Evolutionary conservation across 2,888 invertebrate genomes (phyloP), one percentile per base, ranked within the genome.

Genomic region (Leptopilina drosophilae): DNA sequence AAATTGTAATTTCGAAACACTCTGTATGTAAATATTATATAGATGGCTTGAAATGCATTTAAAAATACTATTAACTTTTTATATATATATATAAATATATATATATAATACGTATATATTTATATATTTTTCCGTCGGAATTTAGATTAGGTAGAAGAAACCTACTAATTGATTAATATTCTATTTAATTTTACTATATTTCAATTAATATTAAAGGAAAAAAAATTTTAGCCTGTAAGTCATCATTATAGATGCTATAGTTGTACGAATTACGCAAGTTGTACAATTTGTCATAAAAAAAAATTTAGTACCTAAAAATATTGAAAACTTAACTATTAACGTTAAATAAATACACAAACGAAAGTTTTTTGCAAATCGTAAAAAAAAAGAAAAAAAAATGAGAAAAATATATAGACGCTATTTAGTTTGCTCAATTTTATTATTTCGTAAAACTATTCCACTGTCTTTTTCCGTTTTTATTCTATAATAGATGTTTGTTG

Each of bases 61-160:
- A 87, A 87, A 33, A 83, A 90, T 87, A 86, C 89, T 89, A 91
- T 89, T 90, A 91, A 91, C 91, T 91, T 91, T 91, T 91, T 91
- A 91, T 91, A 91, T 91, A 91, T 91, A 62, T 62, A 62, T 62
- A 62, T 62, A 20, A 9, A 62, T 9, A 62, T 62, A 62, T 20
- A 62, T 62, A 62, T 62, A 62, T 62, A 62, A 49, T 62, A 20
- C 62, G 20, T 59, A 59, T 49, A 59, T 15, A 59, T 59, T n/a
- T 62, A 62, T 62, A 91, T 91, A 91, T 91, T 91, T 91, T 91
- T 91, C 89, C 91, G 91, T 91, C 91, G 90, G 89, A 91, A 90
- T 91, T 89, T 91, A 91, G 91, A 90, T 89, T 91, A 90, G 90
- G 89, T 91, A 91, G 86, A 46, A 46, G 11, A 82, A 83, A 88